Base-by-base conservation (phyloP, 2,797 vertebrate genomes). In the Rhinatrema bivittatum region DNA sequence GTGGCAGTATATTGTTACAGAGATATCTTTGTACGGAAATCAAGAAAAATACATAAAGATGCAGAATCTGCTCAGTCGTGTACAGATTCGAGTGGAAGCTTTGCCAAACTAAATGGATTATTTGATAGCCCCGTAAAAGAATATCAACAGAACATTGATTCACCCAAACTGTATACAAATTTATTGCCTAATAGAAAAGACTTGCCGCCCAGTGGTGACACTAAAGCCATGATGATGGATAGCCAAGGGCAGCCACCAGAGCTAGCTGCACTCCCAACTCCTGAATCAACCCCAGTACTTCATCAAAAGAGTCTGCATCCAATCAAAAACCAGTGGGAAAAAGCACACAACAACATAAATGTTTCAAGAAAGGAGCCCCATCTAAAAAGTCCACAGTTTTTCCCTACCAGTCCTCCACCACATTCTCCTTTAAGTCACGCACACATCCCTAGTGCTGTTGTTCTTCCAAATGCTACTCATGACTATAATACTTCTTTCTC, bases 81-180 rank as follows among this genome's bases (percentile, higher is more conserved):
- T 62, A 92, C 91, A 0, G 93, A 97, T 72, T 99, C 94, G 9
- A 91, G 87, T 1, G 94, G 91, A 33, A 98, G 93, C 74, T 96
- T 98, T 49, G 87, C 93, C 32, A 99, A 98, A 64, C 85, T 98
- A 25, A 95, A 94, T 0, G 94, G 91, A 25, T 81, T 98, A 14
- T 98, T 99, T 16, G 94, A 99, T 57, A 99, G 96, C 42, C 94
- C 96, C 0, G 87, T 98, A 45, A 98, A 99, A 83, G 96, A 99
- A 22, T 98, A 94, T 55, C 92, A 97, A 41, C 87, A 88, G 62
- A 86, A 86, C 62, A 91, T 94, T 1, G 93, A 97, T 62, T 87
- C 91, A 3, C 91, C 94, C 29, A 98, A 97, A 63, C 81, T 97
- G 13, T 98, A 94, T 59, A 95, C 91, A 36, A 94, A 95, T 70